These are phyloP conservation scores for Reticulitermes speratus DNA, from an alignment of 1,140 invertebrate genomes.

Conservation along the genomic window DNA sequence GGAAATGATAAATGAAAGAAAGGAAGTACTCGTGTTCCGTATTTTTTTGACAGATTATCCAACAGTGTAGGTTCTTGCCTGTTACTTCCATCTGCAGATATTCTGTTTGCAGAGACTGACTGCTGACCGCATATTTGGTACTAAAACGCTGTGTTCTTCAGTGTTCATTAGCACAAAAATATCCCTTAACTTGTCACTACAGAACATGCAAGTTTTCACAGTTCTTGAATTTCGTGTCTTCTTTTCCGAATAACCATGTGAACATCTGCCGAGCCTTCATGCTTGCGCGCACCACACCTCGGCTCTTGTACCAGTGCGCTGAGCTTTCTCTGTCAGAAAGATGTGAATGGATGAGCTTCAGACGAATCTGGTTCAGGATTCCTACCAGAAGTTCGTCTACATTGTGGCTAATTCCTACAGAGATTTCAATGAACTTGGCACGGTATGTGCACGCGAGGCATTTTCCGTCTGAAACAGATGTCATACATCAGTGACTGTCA, in stretches of 20 bases:
- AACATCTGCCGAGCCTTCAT: slow-evolving; percentile 88
- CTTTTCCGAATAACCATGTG: slow-evolving; percentile 85
- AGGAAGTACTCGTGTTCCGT: no score
- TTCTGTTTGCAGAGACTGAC: not conserved
- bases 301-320: slow-evolving; percentile 75
- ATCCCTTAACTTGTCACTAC: slow-evolving; percentile 49
- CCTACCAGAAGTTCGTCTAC: slow-evolving; percentile 84
- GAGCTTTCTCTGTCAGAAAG: slow-evolving; percentile 47
- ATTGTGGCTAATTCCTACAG: slow-evolving; percentile 87
- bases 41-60: no score
- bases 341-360: slow-evolving; percentile 68
- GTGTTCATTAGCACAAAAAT: not conserved
- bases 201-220: slow-evolving; percentile 85
- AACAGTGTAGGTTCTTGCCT: not conserved
- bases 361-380: slow-evolving; percentile 75
- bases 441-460: slow-evolving; percentile 81
- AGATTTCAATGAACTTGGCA: slow-evolving; percentile 86
- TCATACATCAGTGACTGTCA: no score
- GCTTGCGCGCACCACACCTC: slow-evolving; percentile 76
- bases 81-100: not conserved
- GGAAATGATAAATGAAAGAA: no score
- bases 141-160: not conserved
- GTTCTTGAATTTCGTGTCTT: slow-evolving; percentile 87
- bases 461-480: slow-evolving; percentile 70
- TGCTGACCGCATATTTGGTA: not conserved